These are phyloP conservation scores for Unio delphinus DNA, from an alignment of 2,888 invertebrate species.

Conservation along the genomic window DNA sequence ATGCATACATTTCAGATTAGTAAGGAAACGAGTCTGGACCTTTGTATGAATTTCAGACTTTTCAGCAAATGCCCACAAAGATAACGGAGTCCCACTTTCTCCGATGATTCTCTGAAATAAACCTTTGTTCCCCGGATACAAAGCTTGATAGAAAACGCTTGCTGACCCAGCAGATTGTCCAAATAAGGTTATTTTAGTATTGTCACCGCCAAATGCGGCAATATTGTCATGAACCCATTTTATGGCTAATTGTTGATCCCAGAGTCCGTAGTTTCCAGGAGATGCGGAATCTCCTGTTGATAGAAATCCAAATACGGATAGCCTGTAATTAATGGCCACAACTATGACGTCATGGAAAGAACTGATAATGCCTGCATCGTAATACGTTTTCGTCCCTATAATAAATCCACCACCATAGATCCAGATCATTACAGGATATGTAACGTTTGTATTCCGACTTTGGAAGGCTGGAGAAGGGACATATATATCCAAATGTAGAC, in stretches of 20 bases:
- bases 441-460: neutral
- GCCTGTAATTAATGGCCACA: conserved; percentile 45
- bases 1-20: no score
- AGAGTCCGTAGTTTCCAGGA: conserved; percentile 52
- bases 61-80: conserved; percentile 6
- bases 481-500: conserved; percentile 29
- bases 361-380: conserved; percentile 17
- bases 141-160: conserved; percentile 37
- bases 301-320: conserved; percentile 50
- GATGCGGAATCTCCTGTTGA: conserved; percentile 25
- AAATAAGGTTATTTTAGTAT: conserved; percentile 40
- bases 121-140: conserved; percentile 40
- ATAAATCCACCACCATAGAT: conserved; percentile 31
- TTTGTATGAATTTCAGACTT: conserved; percentile 1
- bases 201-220: conserved; percentile 42
- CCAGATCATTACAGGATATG: conserved; percentile 25
- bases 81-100: conserved; percentile 36
- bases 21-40: no score
- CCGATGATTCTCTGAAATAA: conserved; percentile 48
- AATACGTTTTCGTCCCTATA: conserved; percentile 16
- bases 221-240: conserved; percentile 52
- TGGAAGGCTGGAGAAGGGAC: conserved; percentile 9
- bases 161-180: conserved; percentile 54
- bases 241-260: conserved; percentile 53
- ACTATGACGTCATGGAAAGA: conserved; percentile 31